These are phyloP conservation scores for Andinoacara biseriatus DNA, from an alignment of 2,113 vertebrate species.

Conservation along the genomic window DNA sequence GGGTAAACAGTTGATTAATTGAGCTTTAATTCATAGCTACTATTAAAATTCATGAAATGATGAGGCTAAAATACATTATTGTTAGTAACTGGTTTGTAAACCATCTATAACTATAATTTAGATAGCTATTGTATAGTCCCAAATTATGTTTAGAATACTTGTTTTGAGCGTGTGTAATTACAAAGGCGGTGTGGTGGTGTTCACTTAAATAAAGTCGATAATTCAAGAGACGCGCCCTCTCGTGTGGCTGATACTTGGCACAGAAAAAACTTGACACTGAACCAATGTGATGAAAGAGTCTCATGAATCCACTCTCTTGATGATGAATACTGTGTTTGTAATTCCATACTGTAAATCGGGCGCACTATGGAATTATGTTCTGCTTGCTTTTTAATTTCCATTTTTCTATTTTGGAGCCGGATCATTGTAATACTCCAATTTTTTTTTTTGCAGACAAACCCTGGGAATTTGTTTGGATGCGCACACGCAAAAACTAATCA, in stretches of 20 bases:
- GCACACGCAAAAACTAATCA: slow-evolving; percentile 10
- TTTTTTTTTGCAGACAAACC: neutral
- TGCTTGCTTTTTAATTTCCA: slow-evolving; percentile 45
- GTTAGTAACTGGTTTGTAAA: neutral
- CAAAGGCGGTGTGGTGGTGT: too few relatives aligned
- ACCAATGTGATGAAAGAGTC: slow-evolving; percentile 7
- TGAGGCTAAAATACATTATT: neutral
- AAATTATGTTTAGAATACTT: too few relatives aligned
- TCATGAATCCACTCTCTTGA: neutral
- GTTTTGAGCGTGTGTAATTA: too few relatives aligned
- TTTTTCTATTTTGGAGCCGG: slow-evolving; percentile 37
- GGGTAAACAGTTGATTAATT: neutral
- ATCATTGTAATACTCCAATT: slow-evolving; percentile 37
- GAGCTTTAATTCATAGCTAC: neutral
- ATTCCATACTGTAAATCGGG: slow-evolving; percentile 4
- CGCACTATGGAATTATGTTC: slow-evolving; percentile 33
- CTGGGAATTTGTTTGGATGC: slow-evolving; percentile 29
- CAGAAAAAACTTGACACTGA: slow-evolving; percentile 17
- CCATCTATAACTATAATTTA: neutral
- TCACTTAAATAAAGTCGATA: too few relatives aligned
- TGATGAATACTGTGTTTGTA: slow-evolving; percentile 9
- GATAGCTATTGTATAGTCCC: too few relatives aligned
- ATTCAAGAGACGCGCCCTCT: neutral
- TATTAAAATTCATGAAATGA: neutral
- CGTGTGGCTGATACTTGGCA: slow-evolving; percentile 4